Base-by-base conservation (phyloP, 2,888 invertebrate species). In the Drosophila siamana region DNA sequence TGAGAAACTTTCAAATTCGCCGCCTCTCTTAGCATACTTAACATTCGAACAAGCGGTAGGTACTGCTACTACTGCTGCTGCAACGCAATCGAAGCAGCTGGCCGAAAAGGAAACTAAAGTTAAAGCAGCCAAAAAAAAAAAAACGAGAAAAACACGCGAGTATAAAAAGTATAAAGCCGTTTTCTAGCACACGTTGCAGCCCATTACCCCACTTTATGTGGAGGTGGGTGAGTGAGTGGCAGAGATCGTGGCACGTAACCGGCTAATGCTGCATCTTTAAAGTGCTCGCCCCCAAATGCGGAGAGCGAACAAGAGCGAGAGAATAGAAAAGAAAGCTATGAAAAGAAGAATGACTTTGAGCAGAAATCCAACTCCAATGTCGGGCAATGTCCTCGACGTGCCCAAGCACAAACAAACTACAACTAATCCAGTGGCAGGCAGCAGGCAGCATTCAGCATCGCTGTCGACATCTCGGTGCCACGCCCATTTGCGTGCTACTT, bases 221-320 rank as follows among this genome's bases (percentile, higher is more conserved):
- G n/a, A 13, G 19, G 22, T 11, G 28, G 19, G 33, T 60, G 56
- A n/a, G 40, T 57, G 51, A 47, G 59, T 59, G 51, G 46, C 67
- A 47, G 55, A 61, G 81, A 69, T 54, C 71, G 68, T 66, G 63
- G 67, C 84, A 87, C 87, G 87, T 87, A 79, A 77, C 69, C 56
- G 73, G 73, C 41, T 84, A 87, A 85, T 85, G 83, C 75, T 82
- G 86, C 82, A 85, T 79, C 87, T 85, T 85, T 85, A 85, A 84
- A 82, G 70, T 62, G 77, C 72, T 67, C 56, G 47, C 62, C 52
- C 52, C 43, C 61, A 41, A 48, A 11, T 4, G 51, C 41, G 50
- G 36, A 48, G 16, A 46, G 66, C 48, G 33, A 36, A 22, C 51
- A 24, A 9, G 33, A 43, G 24, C 33, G 30, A 28, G 11, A 16